A percentile compares a stretch with the other conserved stretches of the same genome.
Conservation (phyloP, 2,888 invertebrate genomes). For the Ctenicera cuprea region DNA sequence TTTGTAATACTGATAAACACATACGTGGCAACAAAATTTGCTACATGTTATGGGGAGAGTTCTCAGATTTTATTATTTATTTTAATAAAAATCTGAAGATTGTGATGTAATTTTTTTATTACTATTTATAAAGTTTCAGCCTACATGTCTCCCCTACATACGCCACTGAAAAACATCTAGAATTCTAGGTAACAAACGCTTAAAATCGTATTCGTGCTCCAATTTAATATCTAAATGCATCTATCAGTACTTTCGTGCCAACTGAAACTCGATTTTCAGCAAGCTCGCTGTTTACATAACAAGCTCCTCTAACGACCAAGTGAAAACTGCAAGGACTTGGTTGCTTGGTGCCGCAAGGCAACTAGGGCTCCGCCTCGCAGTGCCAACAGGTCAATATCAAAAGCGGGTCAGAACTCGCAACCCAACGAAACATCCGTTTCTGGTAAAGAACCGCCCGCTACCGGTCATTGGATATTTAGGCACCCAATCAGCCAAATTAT, state of each 20-base stretch:
- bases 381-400: conserved; percentile 67
- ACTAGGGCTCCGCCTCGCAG: conserved; percentile 62
- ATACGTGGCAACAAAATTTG: no score
- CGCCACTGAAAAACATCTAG: no score
- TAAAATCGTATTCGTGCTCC: not conserved
- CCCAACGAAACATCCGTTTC: conserved; percentile 62
- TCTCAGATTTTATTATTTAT: no score
- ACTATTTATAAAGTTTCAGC: no score
- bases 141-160: no score
- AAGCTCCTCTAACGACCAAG: conserved; percentile 49
- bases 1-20: no score
- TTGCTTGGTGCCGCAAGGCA: conserved; percentile 52
- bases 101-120: no score
- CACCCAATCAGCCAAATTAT: conserved; percentile 63
- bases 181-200: no score
- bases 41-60: no score
- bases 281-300: conserved; percentile 50
- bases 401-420: conserved; percentile 62
- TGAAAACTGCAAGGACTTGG: conserved; percentile 50
- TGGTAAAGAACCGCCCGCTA: conserved; percentile 64
- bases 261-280: conserved; percentile 41
- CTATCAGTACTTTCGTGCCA: conserved; percentile 21
- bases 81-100: no score
- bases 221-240: not conserved
- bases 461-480: conserved; percentile 65